These are phyloP conservation scores for Caenorhabditis auriculariae DNA, from an alignment of 2,888 invertebrate genomes.

Conservation along the genomic window DNA sequence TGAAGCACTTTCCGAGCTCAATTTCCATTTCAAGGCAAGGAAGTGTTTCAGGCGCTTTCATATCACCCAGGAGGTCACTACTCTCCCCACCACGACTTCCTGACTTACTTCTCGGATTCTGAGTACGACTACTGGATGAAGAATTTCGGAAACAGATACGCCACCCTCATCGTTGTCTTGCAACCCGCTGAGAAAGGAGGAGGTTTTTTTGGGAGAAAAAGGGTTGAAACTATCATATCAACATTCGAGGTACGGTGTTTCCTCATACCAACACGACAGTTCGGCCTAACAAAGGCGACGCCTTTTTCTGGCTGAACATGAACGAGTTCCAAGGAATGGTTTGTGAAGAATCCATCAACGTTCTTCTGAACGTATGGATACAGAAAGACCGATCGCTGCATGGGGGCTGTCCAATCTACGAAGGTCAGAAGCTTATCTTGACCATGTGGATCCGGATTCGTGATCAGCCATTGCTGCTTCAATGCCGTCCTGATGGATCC, in stretches of 20 bases:
- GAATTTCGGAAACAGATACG: constrained; percentile 44
- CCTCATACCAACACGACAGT: constrained; percentile 32
- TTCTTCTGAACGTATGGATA: neutral
- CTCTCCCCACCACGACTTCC: constrained; percentile 43
- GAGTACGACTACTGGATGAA: constrained; percentile 23
- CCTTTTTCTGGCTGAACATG: constrained; percentile 52
- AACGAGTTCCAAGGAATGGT: constrained; percentile 14
- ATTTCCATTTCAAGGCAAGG: constrained; percentile 2
- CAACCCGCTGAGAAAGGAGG: constrained; percentile 35
- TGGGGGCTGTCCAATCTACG: constrained; percentile 50
- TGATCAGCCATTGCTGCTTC: constrained; percentile 11
- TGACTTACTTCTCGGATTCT: constrained; percentile 7
- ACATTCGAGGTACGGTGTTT: constrained; percentile 54
- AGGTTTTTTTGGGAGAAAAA: no score
- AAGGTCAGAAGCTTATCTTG: constrained; percentile 40
- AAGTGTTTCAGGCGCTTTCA: constrained; percentile 28
- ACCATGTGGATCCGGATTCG: constrained; percentile 23
- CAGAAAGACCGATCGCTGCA: constrained; percentile 34
- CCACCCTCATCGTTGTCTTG: constrained; percentile 39
- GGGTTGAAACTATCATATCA: no score
- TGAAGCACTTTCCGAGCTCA: neutral
- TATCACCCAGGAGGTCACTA: constrained; percentile 50
- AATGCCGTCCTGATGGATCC: no score
- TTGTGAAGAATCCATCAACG: neutral
- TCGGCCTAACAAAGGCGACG: constrained; percentile 46